phyloP scores from a whole-genome alignment of 2,797 vertebrate genomes.

The Uromys caudimaculatus region DNA sequence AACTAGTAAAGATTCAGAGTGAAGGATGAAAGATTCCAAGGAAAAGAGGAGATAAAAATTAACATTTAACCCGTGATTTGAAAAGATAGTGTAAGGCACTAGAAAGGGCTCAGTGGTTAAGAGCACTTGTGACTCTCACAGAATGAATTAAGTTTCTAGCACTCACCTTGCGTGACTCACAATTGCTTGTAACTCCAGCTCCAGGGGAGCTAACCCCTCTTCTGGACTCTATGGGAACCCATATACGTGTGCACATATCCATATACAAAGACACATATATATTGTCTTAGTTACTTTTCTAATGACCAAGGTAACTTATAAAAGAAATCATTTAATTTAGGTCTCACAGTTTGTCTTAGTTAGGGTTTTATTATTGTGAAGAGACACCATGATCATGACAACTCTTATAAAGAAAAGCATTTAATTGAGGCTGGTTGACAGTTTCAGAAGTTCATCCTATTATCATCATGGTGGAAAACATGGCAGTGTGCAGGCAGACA shows the following conservation, averaged over 20 bases:
- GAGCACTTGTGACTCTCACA: neutral
- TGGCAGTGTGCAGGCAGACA: neutral
- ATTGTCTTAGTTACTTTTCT: neutral
- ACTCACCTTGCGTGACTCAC: neutral
- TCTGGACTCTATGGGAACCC: neutral
- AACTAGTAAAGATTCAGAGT: neutral
- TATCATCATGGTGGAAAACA: neutral
- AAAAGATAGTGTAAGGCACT: neutral
- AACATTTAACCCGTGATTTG: neutral
- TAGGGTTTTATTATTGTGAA: neutral
- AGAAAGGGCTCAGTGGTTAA: neutral
- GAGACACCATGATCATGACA: neutral
- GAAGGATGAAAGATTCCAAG: neutral
- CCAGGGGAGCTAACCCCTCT: neutral
- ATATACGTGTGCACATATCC: neutral
- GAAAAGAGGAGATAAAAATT: neutral
- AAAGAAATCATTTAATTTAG: neutral
- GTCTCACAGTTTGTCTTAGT: neutral
- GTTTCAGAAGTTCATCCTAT: neutral
- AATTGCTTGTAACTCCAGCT: neutral
- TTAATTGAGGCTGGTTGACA: neutral
- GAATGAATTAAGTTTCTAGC: neutral
- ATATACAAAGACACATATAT: too few relatives aligned
- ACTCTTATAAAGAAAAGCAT: neutral
- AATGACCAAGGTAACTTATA: neutral